These are phyloP conservation scores for Lamellibrachia satsuma DNA, from an alignment of 2,888 invertebrate species.

Conservation along the genomic window DNA sequence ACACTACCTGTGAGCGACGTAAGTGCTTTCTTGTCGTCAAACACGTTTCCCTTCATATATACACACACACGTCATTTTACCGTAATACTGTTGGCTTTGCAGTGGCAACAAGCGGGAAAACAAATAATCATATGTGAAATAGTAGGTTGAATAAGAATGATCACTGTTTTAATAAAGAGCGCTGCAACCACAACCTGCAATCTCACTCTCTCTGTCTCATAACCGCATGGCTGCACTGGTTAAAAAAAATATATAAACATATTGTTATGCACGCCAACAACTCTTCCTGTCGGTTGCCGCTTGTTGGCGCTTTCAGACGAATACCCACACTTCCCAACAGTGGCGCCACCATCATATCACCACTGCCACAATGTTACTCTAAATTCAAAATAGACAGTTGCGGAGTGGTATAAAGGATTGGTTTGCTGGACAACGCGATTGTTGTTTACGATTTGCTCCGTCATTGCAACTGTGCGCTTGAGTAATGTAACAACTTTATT, in stretches of 20 bases:
- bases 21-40: slow-evolving; percentile 38
- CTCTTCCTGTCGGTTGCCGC: slow-evolving; percentile 42
- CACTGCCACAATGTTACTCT: too few species aligned
- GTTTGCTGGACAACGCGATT: too few species aligned
- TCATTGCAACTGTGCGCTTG: too few species aligned
- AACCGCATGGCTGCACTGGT: neutral
- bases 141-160: neutral
- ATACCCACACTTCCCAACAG: neutral
- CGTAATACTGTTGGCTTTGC: neutral
- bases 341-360: too few species aligned
- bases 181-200: slow-evolving; percentile 22
- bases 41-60: slow-evolving; percentile 33
- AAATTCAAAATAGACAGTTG: too few species aligned
- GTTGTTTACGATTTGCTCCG: too few species aligned
- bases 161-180: neutral
- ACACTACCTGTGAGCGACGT: slow-evolving; percentile 30
- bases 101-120: neutral
- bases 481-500: too few species aligned
- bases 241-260: neutral
- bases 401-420: too few species aligned
- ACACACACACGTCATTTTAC: neutral
- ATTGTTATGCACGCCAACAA: neutral
- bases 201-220: neutral
- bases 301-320: slow-evolving; percentile 43
- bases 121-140: neutral